Base-by-base conservation (phyloP, 2,888 invertebrate genomes). In the Chloroclysta siterata region DNA sequence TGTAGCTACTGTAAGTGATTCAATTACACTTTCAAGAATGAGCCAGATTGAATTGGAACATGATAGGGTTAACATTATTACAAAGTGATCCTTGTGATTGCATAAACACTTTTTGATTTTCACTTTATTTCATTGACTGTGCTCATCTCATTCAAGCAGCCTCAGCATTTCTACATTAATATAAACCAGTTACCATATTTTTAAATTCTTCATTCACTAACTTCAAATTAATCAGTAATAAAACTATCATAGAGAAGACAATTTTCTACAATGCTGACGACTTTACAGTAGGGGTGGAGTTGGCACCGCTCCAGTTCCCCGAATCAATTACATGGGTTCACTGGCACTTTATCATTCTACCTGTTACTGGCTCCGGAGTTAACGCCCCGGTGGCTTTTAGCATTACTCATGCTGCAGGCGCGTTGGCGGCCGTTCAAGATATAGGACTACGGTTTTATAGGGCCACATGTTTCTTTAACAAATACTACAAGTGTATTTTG, bases 321-420 rank as follows among this genome's bases (percentile, higher is more conserved):
- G 66, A 80, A 79, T 79, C 80, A 79, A 80, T 82, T 77, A 72
- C 73, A 41, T 61, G 75, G 62, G 85, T 80, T 85, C 84, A 83
- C 73, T 75, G 81, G 61, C 81, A 77, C 79, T 78, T 83, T 83
- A 84, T 84, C 83, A 80, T 69, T 68, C 53, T 66, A 68, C 68
- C 61, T 68, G 70, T 67, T 70, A 63, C 59, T 62, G 60, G 10
- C 29, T 47, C 14, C 13, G 39, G 48, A 59, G 61, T 53, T 33
- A 53, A 42, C 57, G 58, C 42, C 39, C 60, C 28, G 60, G 48
- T 53, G 50, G 52, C 56, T 53, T 61, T 51, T 54, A 53, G 10
- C 50, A 54, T 66, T 62, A 64, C 64, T 65, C 60, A 68, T 50
- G 59, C 54, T 60, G 33, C 54, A 56, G 66, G 58, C 63, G 57